Evolutionary conservation across 2,797 vertebrate genomes (phyloP), one percentile per base, ranked within the genome.

Genomic region (Propithecus deckenii): DNA sequence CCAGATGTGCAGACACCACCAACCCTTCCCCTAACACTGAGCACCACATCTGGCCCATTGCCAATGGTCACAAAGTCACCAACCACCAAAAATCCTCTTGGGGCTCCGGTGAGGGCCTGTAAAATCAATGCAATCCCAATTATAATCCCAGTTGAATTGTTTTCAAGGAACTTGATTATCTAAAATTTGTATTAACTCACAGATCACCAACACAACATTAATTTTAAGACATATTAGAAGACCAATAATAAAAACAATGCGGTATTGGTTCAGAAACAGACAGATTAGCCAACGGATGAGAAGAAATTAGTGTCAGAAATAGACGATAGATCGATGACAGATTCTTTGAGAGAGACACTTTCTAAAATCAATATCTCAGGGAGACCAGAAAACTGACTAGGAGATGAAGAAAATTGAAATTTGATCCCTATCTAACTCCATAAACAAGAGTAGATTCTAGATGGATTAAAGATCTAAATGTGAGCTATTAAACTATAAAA

Each of bases 1-100:
- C 96, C 90, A 96, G 95, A 90, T 75, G 50, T 41, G 46, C 87
- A 57, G 74, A 61, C 80, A 91, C 32, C 52, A 9, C 93, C 91
- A 91, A 50, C 25, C 46, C 59, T 93, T 63, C 46, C 65, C 86
- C 89, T 63, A 83, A 85, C 5, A 23, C 28, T 0, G 2, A 74
- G 89, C 1, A 5, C 38, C 79, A 91, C 32, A 63, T 38, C 72
- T 43, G 18, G n/a, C 35, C 38, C 22, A 28, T 46, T 79, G 79
- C 89, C 97, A 92, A 25, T 0, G 7, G 96, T 97, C 86, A 92
- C 55, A 79, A 90, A 92, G 94, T 97, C 94, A 78, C 81, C 85
- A 84, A 71, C 15, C 81, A 52, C 41, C 74, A 89, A 74, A 86
- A 69, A 57, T 48, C 69, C 22, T 71, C 67, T 86, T 81, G 63